phyloP scores from a whole-genome alignment of 2,113 vertebrate species.

The Sciurus niger region DNA sequence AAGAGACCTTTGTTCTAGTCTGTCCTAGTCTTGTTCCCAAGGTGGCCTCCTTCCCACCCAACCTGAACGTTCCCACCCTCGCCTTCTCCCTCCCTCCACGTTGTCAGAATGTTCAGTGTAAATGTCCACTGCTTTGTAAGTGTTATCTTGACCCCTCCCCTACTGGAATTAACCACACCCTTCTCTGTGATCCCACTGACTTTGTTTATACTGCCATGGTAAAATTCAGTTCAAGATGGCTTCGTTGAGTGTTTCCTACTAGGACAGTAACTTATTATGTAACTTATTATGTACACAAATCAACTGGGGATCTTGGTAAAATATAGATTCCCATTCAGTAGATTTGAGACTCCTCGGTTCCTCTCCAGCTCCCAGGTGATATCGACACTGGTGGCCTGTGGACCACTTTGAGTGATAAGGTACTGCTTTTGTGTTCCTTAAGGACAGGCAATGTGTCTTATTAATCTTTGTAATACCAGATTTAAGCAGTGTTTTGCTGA shows the following conservation, averaged over 20 bases:
- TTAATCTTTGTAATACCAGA: neutral
- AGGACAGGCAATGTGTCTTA: neutral
- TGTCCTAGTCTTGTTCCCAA: neutral
- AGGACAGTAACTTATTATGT: no score
- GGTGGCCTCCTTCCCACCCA: neutral
- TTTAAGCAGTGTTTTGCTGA: conserved; percentile 1
- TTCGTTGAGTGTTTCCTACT: neutral
- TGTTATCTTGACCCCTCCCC: no score
- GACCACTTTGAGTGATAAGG: neutral
- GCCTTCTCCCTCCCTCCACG: neutral
- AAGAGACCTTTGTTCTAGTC: neutral
- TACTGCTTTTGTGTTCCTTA: neutral
- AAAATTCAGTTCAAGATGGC: neutral
- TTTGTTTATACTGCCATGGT: neutral
- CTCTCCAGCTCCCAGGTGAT: neutral
- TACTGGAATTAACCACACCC: neutral
- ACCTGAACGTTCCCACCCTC: neutral
- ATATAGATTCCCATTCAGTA: neutral
- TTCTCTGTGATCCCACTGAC: neutral
- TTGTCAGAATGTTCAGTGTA: neutral
- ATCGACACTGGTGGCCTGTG: neutral
- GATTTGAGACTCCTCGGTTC: neutral
- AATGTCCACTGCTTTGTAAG: neutral
- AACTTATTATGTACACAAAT: neutral
- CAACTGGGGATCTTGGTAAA: neutral